Percentiles rank a stretch among this genome's conserved stretches.
Conservation (phyloP, 2,888 invertebrate species). For the Alsophila aescularia region DNA sequence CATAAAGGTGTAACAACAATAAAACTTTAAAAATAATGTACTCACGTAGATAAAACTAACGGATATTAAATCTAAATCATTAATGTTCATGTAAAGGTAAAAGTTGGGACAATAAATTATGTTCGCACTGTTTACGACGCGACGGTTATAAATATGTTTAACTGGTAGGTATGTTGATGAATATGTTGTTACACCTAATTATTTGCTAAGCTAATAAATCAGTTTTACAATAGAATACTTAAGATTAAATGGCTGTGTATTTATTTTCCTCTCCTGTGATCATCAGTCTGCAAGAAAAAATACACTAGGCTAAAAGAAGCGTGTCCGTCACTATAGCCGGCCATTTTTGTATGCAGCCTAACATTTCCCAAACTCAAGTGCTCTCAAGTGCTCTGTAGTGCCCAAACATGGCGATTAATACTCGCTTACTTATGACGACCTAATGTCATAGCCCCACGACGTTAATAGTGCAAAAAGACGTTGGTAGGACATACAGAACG, state of each 20-base stretch:
- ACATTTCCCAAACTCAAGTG: no score
- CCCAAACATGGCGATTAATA: no score
- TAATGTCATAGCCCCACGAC: no score
- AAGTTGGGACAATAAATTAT: constrained; percentile 9
- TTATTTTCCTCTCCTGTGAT: no score
- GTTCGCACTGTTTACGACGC: background rate
- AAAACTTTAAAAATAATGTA: background rate
- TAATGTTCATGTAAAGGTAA: background rate
- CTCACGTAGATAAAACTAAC: background rate
- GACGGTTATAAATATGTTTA: background rate
- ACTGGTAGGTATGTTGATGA: background rate
- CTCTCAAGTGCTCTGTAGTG: no score
- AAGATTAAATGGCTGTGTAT: background rate
- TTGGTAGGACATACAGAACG: no score
- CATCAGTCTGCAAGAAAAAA: no score
- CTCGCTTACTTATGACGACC: no score
- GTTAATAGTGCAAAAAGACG: no score
- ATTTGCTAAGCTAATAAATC: constrained; percentile 16
- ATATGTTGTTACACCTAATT: constrained; percentile 1
- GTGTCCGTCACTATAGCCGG: no score
- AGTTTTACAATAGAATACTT: constrained; percentile 11
- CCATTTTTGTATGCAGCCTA: no score
- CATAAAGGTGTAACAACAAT: background rate
- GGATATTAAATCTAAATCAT: background rate
- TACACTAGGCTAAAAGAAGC: no score